Evolutionary conservation across 2,888 invertebrate genomes (phyloP).

Genomic region (Muscina levida): DNA sequence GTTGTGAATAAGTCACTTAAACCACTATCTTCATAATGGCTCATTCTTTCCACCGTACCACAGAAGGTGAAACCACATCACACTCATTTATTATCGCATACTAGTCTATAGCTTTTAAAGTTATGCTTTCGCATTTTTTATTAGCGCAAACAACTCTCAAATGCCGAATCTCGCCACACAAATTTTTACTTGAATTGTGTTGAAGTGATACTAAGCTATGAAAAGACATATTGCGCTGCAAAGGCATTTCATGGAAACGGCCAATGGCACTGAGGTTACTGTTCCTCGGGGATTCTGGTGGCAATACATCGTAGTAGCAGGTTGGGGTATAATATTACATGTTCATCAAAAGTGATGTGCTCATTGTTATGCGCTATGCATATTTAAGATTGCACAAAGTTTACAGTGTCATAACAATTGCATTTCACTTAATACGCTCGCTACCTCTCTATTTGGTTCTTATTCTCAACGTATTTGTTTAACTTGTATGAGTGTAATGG

Average conservation of each 20-base stretch:
- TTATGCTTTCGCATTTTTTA: neutral
- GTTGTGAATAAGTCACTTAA: too few species aligned
- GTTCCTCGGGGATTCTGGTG: neutral
- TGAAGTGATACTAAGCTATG: too few species aligned
- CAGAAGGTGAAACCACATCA: neutral
- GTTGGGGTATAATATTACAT: too few species aligned
- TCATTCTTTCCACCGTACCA: too few species aligned
- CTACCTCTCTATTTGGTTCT: neutral
- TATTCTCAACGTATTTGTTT: neutral
- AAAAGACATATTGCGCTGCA: too few species aligned
- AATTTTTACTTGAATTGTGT: too few species aligned
- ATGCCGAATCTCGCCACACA: too few species aligned
- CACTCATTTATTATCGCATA: slow-evolving; percentile 2
- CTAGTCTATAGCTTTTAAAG: too few species aligned
- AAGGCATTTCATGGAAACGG: too few species aligned
- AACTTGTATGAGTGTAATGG: neutral
- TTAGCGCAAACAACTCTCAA: neutral
- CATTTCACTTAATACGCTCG: slow-evolving; percentile 38
- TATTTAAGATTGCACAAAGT: slow-evolving; percentile 6
- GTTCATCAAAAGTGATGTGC: slow-evolving; percentile 4
- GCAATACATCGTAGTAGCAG: too few species aligned
- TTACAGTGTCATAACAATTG: slow-evolving; percentile 55
- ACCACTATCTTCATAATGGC: too few species aligned
- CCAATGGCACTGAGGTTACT: neutral
- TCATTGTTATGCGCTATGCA: slow-evolving; percentile 20